Percentiles rank a stretch among this genome's conserved stretches.
Evolutionary conservation across 2,888 invertebrate genomes (phyloP).

Genomic region (Stratiomys singularior): DNA sequence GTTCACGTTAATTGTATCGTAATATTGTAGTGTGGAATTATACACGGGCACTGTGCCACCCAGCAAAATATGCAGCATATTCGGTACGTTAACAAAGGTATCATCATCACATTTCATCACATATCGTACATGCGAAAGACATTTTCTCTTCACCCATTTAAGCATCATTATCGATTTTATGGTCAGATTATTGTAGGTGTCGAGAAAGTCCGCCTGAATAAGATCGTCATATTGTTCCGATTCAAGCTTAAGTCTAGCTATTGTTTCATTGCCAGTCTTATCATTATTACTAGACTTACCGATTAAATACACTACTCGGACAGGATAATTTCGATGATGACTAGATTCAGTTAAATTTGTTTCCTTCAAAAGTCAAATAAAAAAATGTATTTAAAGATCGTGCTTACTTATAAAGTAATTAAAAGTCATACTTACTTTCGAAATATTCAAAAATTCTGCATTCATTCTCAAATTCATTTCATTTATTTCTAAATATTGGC

Average conservation of each 20-base stretch:
- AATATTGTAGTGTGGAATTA: conserved; percentile 62
- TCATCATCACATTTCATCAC: conserved; percentile 89
- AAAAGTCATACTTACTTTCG: conserved; percentile 43
- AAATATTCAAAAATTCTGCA: conserved; percentile 57
- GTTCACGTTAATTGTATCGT: conserved; percentile 58
- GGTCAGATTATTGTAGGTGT: conserved; percentile 88
- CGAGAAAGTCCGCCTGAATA: conserved; percentile 84
- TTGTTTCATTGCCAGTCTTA: conserved; percentile 66
- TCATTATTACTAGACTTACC: conserved; percentile 56
- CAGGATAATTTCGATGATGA: conserved; percentile 53
- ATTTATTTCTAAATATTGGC: conserved; percentile 59
- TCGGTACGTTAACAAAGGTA: conserved; percentile 83
- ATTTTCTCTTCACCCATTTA: conserved; percentile 80
- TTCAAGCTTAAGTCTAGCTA: conserved; percentile 75
- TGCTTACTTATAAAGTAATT: background rate
- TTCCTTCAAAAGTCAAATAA: conserved; percentile 23
- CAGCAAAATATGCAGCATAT: conserved; percentile 69
- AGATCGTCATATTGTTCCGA: conserved; percentile 77
- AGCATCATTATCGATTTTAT: conserved; percentile 86
- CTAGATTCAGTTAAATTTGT: conserved; percentile 49
- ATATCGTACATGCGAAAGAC: conserved; percentile 71
- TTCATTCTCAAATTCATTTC: conserved; percentile 57
- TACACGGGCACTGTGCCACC: conserved; percentile 65
- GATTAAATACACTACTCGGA: conserved; percentile 61
- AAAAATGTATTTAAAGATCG: background rate